Evolutionary conservation across 1,140 invertebrate species (phyloP), one percentile per base, ranked within the genome.

Genomic region (Microplitis demolitor): DNA sequence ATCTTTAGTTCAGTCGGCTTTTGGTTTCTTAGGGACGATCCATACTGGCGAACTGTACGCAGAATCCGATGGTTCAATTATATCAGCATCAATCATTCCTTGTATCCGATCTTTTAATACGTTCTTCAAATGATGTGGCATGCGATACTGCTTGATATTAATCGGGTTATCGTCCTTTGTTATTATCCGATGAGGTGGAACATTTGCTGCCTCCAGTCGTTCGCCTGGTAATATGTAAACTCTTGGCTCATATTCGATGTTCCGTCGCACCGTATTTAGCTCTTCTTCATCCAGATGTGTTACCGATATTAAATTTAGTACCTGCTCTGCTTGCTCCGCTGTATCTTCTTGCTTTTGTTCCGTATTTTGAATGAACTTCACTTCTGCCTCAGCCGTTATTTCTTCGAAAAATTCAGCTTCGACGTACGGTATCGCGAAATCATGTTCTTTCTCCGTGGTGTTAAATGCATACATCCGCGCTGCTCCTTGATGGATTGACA

Each of bases 181-280:
- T 4, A 31, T 51, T 13, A 73, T 73, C n/a, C n/a, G 53, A 69
- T 73, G 72, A 14, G 11, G 51, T 8, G 33, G 24, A 0, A 69
- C 13, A 16, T 37, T 62, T 11, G 66, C 62, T 3, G 66, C 37
- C 0, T 35, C 4, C 2, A 73, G 6, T 13, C 56, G 64, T 53
- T 73, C 56, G 2, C 60, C 71, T 24, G 66, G 71, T 9, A 39
- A 9, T 6, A 39, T 39, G 8, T 39, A 39, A 24, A 24, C 24
- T 24, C 24, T 24, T 24, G 24, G 24, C 24, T 24, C 24, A 2
- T 24, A 24, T 24, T 24, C 24, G 2, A 24, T 24, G 24, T 24
- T 24, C 24, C 2, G 24, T 2, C 24, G 24, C 24, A 24, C 24
- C 2, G 24, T 24, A 24, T 24, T 24, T 24, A 24, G 24, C 2